Evolutionary conservation across 2,797 vertebrate species (phyloP).

Genomic region (Valencia hispanica): DNA sequence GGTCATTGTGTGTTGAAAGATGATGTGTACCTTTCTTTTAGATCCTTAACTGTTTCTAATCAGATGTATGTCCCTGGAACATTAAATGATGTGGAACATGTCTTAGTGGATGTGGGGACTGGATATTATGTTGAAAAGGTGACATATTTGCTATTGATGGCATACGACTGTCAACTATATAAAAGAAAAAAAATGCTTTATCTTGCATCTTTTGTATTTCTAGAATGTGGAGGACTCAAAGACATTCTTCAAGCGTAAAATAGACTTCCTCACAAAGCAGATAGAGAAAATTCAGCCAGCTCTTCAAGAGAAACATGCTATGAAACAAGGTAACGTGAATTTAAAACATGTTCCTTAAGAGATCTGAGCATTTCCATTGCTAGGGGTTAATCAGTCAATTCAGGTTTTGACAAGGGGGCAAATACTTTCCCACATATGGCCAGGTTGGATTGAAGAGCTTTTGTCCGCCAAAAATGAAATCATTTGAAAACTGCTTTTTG

Average conservation of each 20-base stretch:
- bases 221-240: slow-evolving; percentile 88
- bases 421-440: background rate
- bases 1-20: slow-evolving; percentile 4
- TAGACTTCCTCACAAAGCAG: slow-evolving; percentile 94
- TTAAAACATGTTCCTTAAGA: background rate
- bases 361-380: background rate
- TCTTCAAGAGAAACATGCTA: slow-evolving; percentile 91
- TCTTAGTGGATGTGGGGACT: slow-evolving; percentile 92
- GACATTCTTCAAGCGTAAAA: slow-evolving; percentile 92
- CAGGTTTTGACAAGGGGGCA: background rate
- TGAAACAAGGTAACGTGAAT: slow-evolving; percentile 89
- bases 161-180: background rate
- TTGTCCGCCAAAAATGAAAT: background rate
- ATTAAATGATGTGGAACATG: slow-evolving; percentile 87
- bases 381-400: background rate
- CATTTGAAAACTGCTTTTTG: no score
- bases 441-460: background rate
- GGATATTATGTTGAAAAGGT: slow-evolving; percentile 98
- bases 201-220: slow-evolving; percentile 9
- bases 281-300: slow-evolving; percentile 96
- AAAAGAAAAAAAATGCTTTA: background rate
- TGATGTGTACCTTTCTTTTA: background rate
- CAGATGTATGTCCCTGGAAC: slow-evolving; percentile 97
- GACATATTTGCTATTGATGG: slow-evolving; percentile 38
- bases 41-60: slow-evolving; percentile 73